Base-by-base conservation (phyloP, 2,888 invertebrate genomes). In the Polymixis flavicincta region DNA sequence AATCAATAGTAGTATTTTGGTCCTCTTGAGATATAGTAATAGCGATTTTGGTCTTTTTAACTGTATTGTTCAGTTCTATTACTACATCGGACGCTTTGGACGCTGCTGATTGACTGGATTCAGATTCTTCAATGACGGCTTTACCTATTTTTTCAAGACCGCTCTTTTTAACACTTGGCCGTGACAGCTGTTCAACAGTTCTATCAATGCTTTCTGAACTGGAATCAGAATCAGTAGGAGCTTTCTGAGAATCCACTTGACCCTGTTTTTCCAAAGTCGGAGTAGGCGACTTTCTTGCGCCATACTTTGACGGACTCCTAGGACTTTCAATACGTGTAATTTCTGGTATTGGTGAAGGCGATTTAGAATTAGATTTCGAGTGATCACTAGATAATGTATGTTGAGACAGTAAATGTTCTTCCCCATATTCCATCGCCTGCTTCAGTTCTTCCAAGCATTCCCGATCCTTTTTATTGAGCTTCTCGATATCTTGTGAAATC, bases 401-500 rank as follows among this genome's bases (percentile, higher is more conserved):
- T 83, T 96, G 95, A 25, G 94, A 93, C 17, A 95, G 83, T 72
- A 95, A 92, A 85, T 95, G 96, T 63, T 97, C 96, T 88, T 96
- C 96, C 1, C 96, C 96, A 80, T 96, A 96, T 87, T 97, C 97
- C 91, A 97, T 94, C 37, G 97, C 96, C 76, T 97, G 95, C 93
- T 97, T 97, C 28, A 97, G 89, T 86, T 97, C 97, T 86, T 97
- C 97, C 80, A 97, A 97, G 22, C 98, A 95, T 88, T 97, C 97
- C 60, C 96, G 92, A 73, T 98, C 98, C 82, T 97, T 97, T 77
- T 97, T 97, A 57, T 97, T 97, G 84, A 97, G 97, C 89, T 96
- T 97, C 90, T 97, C 97, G 52, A 97, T 97, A 88, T 97, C 97
- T 92, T 98, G 98, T 6, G 98, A 98, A 85, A 98, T 97, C 0